Evolutionary conservation across 2,113 vertebrate genomes (phyloP), one percentile per base, ranked within the genome.

Genomic region (Halcyon malimbica): DNA sequence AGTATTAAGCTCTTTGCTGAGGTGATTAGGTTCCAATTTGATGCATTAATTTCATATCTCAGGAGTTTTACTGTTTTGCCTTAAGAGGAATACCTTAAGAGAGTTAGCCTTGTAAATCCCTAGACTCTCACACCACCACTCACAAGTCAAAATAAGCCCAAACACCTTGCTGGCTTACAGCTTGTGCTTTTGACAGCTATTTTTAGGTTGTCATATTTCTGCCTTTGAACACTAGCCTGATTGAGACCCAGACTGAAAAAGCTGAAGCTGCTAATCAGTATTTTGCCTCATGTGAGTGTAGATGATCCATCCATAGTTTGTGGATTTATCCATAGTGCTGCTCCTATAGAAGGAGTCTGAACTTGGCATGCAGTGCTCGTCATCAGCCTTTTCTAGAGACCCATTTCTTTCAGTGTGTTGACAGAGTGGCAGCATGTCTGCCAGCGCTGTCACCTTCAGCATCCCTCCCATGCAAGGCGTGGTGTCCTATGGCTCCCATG

Each of bases 31-130:
- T 89, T 89, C 70, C 50, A 76, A 74, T 85, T 56, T 80, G 77
- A 91, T 85, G 42, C 48, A 84, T 93, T 94, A 73, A 84, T 89
- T 93, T 95, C 62, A 83, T 78, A 57, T 87, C 85, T 74, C 70
- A 51, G 87, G 64, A 94, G 71, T 56, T 60, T 93, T 62, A 62
- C n/a, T 76, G 25, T 63, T 92, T 96, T 75, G 16, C 51, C 83
- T 60, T 53, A 93, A 87, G 86, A 94, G 48, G 46, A 79, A n/a
- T 14, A 54, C 53, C 87, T 44, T 80, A 42, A 60, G 68, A 71
- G 9, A 20, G 19, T 86, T 89, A 92, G 37, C 29, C 88, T 35
- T 50, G 4, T 83, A 86, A 83, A 74, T 91, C 74, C 69, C 68
- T 76, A 63, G 73, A 35, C 23, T 83, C 79, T 90, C 68, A n/a